Percentiles rank a stretch among this genome's conserved stretches.
These are phyloP conservation scores for Polydrusus pterygomalis DNA, from an alignment of 2,888 invertebrate genomes.

Conservation along the genomic window DNA sequence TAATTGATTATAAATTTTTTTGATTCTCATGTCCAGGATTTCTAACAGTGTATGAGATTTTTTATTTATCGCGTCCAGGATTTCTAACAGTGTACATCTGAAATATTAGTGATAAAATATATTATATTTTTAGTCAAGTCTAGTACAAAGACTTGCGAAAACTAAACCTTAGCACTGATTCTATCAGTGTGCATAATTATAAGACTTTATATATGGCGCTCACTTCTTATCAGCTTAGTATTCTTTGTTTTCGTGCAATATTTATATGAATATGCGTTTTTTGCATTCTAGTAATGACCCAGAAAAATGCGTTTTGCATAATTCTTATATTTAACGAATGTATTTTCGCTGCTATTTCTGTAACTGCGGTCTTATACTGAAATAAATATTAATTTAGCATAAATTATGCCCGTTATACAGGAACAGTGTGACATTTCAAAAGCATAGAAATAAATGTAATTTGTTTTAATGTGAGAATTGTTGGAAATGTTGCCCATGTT, in stretches of 20 bases:
- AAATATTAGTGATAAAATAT: too few relatives aligned
- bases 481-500: too few relatives aligned
- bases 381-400: too few relatives aligned
- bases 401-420: too few relatives aligned
- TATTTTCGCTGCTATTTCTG: background rate
- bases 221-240: constrained; percentile 12
- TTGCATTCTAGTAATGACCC: constrained; percentile 22
- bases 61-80: too few relatives aligned
- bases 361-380: background rate
- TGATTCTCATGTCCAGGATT: too few relatives aligned
- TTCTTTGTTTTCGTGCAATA: constrained; percentile 5
- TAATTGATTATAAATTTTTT: background rate
- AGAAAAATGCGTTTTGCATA: constrained; percentile 36
- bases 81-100: too few relatives aligned
- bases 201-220: background rate
- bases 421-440: too few relatives aligned
- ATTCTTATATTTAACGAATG: background rate
- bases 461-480: too few relatives aligned
- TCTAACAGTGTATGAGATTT: too few relatives aligned
- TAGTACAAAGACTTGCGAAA: constrained; percentile 9
- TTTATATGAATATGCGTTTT: constrained; percentile 26
- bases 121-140: background rate
- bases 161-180: background rate
- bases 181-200: constrained; percentile 5
- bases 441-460: too few relatives aligned